Conservation (phyloP, 2,113 vertebrate genomes). For the human (Homo sapiens) region GRCh38 chr2:138700001-138700500, state of each 20-base stretch:
- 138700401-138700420: constrained; percentile 52
- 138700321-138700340: constrained; percentile 33
- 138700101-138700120: constrained; percentile 48
- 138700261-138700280: constrained; percentile 8
- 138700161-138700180: background rate
- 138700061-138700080: constrained; percentile 47
- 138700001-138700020: background rate
- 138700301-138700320: background rate
- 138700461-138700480: constrained; percentile 62
- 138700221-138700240: constrained; percentile 28
- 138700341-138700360: background rate
- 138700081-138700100: constrained; percentile 33
- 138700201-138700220: background rate
- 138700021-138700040: background rate
- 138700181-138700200: background rate
- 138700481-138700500: constrained; percentile 42
- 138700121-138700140: constrained; percentile 32
- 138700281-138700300: constrained; percentile 23
- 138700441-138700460: constrained; percentile 64
- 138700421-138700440: constrained; percentile 4
- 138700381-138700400: constrained; percentile 49
- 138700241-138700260: background rate
- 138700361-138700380: constrained; percentile 1
- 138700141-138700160: constrained; percentile 33
- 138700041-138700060: constrained; percentile 11